phyloP scores from a whole-genome alignment of 2,797 vertebrate genomes.

The Otolemur crassicaudatus region DNA sequence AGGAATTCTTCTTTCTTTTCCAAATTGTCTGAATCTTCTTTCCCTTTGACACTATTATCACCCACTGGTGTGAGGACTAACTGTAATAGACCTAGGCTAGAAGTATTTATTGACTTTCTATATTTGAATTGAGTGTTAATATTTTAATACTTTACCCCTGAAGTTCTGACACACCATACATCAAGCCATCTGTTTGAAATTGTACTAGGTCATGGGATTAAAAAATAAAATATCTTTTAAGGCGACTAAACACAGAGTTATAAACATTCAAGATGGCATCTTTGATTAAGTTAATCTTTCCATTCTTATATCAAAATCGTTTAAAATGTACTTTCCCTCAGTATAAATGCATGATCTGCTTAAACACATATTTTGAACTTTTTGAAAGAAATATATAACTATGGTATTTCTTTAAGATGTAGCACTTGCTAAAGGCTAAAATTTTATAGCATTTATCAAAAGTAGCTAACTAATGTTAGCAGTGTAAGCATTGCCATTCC shows the following conservation, averaged over 20 bases:
- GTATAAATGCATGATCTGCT: not conserved
- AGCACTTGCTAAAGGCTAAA: not conserved
- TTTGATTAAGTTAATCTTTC: not conserved
- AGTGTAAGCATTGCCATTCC: not conserved
- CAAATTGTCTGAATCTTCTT: not conserved
- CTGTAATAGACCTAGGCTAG: not conserved
- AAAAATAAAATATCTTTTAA: not conserved
- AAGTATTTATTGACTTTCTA: not conserved
- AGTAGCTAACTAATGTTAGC: not conserved
- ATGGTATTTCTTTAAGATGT: not conserved
- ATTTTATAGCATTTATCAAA: not conserved
- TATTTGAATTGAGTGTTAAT: slow-evolving; percentile 57
- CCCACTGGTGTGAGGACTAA: slow-evolving; percentile 9
- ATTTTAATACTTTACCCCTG: not conserved
- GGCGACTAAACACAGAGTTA: not conserved
- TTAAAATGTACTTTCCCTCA: slow-evolving; percentile 1
- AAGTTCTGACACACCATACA: not conserved
- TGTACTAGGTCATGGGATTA: not conserved
- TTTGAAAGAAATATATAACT: slow-evolving; percentile 15
- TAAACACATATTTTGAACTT: slow-evolving; percentile 2
- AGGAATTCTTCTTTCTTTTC: not conserved
- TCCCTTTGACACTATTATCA: slow-evolving; percentile 36
- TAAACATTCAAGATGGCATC: not conserved
- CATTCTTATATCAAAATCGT: slow-evolving; percentile 2
- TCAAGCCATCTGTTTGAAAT: slow-evolving; percentile 49